These are phyloP conservation scores for Eristalinus aeneus DNA, from an alignment of 2,888 invertebrate species.

Conservation along the genomic window DNA sequence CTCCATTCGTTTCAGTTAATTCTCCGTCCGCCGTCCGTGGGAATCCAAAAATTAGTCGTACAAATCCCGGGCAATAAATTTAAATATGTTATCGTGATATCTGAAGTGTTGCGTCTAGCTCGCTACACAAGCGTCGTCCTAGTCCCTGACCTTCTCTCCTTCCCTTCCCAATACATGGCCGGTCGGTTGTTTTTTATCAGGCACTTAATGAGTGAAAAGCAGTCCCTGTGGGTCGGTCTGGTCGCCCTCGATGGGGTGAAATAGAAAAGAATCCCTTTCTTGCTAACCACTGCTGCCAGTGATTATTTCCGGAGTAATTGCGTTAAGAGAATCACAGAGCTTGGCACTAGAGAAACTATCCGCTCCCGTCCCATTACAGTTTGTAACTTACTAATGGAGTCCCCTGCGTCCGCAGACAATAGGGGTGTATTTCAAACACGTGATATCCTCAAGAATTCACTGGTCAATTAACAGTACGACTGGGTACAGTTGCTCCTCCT, in stretches of 20 bases:
- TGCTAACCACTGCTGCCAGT: not conserved
- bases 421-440: constrained; percentile 23
- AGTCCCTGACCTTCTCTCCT: not conserved
- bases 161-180: not conserved
- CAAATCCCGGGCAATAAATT: constrained; percentile 47
- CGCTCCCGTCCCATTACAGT: not conserved
- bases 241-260: not conserved
- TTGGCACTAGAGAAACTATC: constrained; percentile 1
- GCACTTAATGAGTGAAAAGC: not conserved
- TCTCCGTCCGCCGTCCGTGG: not conserved
- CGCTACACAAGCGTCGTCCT: not conserved
- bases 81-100: constrained; percentile 39
- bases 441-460: constrained; percentile 41
- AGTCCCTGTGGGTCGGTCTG: not conserved
- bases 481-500: not conserved
- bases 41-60: constrained; percentile 34
- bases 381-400: constrained; percentile 37
- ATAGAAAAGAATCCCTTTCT: not conserved
- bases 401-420: not conserved
- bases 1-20: not conserved
- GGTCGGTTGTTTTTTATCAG: not conserved
- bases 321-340: constrained; percentile 42
- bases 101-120: constrained; percentile 24
- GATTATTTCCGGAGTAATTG: constrained; percentile 46
- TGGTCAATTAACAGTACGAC: constrained; percentile 59